phyloP scores from a whole-genome alignment of 30 jellyfish, hydroid and myxozoan species.

The Aurelia sp. region DNA sequence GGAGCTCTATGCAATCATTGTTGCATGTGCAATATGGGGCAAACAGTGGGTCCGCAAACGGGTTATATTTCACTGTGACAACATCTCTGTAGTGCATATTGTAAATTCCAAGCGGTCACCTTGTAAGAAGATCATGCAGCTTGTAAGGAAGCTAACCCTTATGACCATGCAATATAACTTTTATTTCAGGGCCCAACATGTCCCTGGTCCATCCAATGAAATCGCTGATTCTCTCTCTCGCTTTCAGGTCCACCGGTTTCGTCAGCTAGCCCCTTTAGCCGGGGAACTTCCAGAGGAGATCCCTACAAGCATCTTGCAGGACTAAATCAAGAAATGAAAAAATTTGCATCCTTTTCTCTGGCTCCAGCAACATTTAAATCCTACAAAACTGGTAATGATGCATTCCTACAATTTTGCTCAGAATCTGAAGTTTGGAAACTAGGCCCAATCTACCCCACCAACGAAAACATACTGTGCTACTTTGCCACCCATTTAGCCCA shows the following conservation, averaged over 20 bases:
- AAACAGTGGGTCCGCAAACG: slow-evolving; percentile 18
- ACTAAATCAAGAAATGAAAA: not conserved
- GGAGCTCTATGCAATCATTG: slow-evolving; percentile 51
- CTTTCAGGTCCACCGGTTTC: slow-evolving; percentile 1
- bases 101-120: not conserved
- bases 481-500: slow-evolving; percentile 9
- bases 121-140: not conserved
- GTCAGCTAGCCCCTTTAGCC: slow-evolving; percentile 20
- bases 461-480: slow-evolving; percentile 6
- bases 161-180: slow-evolving; percentile 7
- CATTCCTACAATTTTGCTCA: not conserved
- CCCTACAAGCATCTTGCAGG: slow-evolving; percentile 6
- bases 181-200: slow-evolving; percentile 14
- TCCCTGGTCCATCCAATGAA: slow-evolving; percentile 32
- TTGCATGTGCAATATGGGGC: slow-evolving; percentile 58
- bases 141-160: slow-evolving; percentile 15
- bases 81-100: slow-evolving; percentile 23
- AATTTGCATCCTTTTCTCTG: not conserved
- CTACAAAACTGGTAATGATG: not conserved
- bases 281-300: not conserved
- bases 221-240: slow-evolving; percentile 57
- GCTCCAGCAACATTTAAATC: not conserved
- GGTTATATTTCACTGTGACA: slow-evolving; percentile 29
- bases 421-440: not conserved
- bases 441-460: not conserved